phyloP scores from a whole-genome alignment of 1,140 invertebrate genomes.

The Frieseomelitta varia region DNA sequence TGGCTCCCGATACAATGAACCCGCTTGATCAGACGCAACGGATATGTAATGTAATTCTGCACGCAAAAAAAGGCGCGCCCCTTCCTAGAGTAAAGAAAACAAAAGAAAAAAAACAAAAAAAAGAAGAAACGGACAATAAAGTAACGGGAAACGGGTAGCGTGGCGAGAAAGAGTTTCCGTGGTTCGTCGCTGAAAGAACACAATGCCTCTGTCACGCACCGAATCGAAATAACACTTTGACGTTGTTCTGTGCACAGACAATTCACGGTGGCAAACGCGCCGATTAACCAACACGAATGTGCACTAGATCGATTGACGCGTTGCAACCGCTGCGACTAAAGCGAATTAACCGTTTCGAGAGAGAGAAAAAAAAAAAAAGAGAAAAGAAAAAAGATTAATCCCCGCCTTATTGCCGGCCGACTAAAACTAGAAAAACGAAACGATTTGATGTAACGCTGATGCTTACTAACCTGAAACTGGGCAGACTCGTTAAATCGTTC shows the following conservation, averaged over 20 bases:
- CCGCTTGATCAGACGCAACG: neutral
- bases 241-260: conserved; percentile 22
- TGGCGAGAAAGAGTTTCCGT: neutral
- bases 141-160: neutral
- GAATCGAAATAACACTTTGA: conserved; percentile 18
- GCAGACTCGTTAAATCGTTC: conserved; percentile 81
- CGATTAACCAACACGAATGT: conserved; percentile 39
- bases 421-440: conserved; percentile 19
- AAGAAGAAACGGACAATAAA: neutral
- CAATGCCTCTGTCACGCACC: conserved; percentile 42
- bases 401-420: neutral
- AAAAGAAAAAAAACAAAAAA: neutral
- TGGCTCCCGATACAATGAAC: no score
- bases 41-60: neutral
- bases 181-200: neutral
- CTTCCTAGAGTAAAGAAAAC: neutral
- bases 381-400: conserved; percentile 28
- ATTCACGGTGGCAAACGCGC: neutral
- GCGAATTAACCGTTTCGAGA: conserved; percentile 14
- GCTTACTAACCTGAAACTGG: conserved; percentile 78
- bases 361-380: no score
- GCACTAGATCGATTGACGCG: conserved; percentile 26
- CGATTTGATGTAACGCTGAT: conserved; percentile 50
- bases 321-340: conserved; percentile 12
- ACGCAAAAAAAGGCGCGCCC: neutral